Conservation (phyloP, 1,140 invertebrate genomes). For the Platorchestia sp. region DNA sequence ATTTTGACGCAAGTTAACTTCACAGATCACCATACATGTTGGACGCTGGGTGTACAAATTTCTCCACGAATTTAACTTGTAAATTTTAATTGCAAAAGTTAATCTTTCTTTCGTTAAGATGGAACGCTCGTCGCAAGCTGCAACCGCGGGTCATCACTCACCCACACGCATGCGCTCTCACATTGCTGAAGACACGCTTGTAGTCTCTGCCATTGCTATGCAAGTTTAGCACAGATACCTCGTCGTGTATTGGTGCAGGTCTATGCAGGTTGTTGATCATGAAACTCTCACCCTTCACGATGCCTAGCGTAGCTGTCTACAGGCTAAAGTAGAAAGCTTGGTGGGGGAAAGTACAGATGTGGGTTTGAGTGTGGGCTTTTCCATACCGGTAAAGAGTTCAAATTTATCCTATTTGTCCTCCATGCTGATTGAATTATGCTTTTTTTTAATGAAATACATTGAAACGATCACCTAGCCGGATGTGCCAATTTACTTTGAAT, state of each 20-base stretch:
- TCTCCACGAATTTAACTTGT: too few species aligned
- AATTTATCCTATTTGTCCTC: neutral
- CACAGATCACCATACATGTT: too few species aligned
- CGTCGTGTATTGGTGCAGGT: neutral
- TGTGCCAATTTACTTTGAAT: neutral
- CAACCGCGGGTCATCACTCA: neutral
- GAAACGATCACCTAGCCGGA: neutral
- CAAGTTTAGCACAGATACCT: neutral
- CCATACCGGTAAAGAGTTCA: neutral
- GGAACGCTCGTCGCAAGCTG: neutral
- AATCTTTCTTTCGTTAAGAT: neutral
- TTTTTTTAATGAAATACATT: neutral
- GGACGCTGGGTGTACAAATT: too few species aligned
- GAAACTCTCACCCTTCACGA: neutral
- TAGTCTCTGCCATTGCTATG: neutral
- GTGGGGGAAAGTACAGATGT: neutral
- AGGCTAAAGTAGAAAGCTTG: neutral
- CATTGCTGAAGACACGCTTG: neutral
- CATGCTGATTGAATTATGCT: neutral
- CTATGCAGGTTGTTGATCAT: neutral
- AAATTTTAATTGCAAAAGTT: neutral
- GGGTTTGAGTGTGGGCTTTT: neutral
- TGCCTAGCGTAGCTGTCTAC: neutral
- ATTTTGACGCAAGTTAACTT: too few species aligned
- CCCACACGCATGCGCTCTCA: neutral